phyloP scores from a whole-genome alignment of 2,888 invertebrate species.

The Heliconius aoede region DNA sequence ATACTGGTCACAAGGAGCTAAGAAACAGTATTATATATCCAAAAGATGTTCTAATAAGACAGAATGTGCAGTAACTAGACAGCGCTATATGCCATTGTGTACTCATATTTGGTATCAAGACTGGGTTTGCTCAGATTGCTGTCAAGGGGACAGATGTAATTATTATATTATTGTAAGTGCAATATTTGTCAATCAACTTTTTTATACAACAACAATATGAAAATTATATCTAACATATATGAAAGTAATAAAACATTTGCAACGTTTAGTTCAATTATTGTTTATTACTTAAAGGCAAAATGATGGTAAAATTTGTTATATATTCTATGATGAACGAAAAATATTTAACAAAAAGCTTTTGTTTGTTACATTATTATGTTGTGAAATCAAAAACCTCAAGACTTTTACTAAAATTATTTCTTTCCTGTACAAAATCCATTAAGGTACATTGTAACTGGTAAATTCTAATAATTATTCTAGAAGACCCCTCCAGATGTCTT shows the following conservation, averaged over 20 bases:
- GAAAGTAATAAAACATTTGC: background rate
- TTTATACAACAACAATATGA: background rate
- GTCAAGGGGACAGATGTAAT: constrained; percentile 97
- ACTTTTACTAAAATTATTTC: too few species aligned
- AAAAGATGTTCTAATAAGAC: constrained; percentile 93
- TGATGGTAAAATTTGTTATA: too few species aligned
- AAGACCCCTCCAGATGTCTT: too few species aligned
- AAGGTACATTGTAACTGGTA: too few species aligned
- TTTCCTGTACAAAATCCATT: too few species aligned
- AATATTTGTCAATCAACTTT: background rate
- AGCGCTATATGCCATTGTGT: constrained; percentile 89
- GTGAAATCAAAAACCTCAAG: too few species aligned
- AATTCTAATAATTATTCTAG: too few species aligned
- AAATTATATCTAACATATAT: background rate
- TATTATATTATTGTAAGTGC: constrained; percentile 96
- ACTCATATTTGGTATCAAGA: constrained; percentile 97
- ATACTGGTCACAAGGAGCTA: constrained; percentile 96
- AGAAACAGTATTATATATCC: constrained; percentile 96
- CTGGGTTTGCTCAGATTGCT: constrained; percentile 98
- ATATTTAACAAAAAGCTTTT: too few species aligned
- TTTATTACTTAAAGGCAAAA: too few species aligned
- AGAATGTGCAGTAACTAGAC: constrained; percentile 89
- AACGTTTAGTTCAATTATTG: background rate
- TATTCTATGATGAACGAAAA: too few species aligned
- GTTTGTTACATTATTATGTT: background rate